These are phyloP conservation scores for Tribolium freemani DNA, from an alignment of 2,888 invertebrate genomes.

Conservation along the genomic window DNA sequence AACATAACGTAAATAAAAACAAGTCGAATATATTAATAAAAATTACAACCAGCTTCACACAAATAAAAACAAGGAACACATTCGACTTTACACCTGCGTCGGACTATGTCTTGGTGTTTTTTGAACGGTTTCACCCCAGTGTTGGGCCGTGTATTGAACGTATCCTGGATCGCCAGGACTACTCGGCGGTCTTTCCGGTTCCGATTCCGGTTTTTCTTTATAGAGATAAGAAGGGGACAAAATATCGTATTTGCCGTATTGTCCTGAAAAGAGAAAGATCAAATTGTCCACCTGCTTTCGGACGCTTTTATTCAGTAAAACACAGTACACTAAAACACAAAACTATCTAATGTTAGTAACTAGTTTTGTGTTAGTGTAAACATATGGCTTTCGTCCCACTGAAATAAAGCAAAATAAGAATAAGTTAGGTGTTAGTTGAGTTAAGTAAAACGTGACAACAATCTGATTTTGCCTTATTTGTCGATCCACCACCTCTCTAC, in stretches of 20 bases:
- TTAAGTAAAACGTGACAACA: constrained; percentile 5
- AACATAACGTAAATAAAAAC: background rate
- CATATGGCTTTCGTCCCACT: background rate
- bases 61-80: constrained; percentile 17
- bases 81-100: constrained; percentile 54
- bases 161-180: constrained; percentile 81
- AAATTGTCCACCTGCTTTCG: background rate
- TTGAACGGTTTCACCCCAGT: constrained; percentile 72
- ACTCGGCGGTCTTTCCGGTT: constrained; percentile 72
- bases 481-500: constrained; percentile 14
- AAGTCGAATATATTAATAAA: constrained; percentile 18
- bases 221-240: constrained; percentile 69
- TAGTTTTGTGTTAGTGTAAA: constrained; percentile 1
- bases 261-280: constrained; percentile 61
- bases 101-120: constrained; percentile 71
- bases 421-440: background rate
- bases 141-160: constrained; percentile 79
- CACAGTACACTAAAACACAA: background rate
- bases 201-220: constrained; percentile 64
- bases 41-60: constrained; percentile 13
- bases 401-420: constrained; percentile 14
- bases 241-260: constrained; percentile 63
- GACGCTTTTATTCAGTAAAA: background rate
- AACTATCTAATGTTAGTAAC: background rate
- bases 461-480: constrained; percentile 14